These are phyloP conservation scores for Phaethornis superciliosus DNA, from an alignment of 2,113 vertebrate species.

Conservation along the genomic window DNA sequence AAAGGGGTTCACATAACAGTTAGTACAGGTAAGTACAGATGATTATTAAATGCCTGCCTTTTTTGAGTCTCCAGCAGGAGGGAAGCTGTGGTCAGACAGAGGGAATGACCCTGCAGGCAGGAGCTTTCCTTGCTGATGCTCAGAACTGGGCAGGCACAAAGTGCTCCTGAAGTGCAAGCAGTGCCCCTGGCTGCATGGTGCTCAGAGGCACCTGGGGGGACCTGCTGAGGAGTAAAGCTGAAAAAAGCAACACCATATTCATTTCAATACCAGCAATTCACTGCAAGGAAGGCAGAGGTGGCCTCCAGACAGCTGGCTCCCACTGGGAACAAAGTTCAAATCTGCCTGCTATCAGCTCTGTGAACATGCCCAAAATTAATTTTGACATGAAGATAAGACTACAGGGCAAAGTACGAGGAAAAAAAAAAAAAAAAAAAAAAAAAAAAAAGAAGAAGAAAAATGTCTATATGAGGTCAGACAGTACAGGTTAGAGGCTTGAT, in stretches of 20 bases:
- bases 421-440: background rate
- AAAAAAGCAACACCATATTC: background rate
- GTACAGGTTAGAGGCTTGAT: background rate
- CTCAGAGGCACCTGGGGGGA: background rate
- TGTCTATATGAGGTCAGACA: background rate
- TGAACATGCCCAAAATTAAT: background rate
- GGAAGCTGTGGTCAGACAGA: background rate
- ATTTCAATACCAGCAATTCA: slow-evolving; percentile 18
- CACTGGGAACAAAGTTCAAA: background rate
- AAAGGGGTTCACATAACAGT: background rate
- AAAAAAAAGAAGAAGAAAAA: background rate
- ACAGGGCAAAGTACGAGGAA: background rate
- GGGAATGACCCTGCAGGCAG: fast-evolving
- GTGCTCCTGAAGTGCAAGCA: background rate
- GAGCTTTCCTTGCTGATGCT: background rate
- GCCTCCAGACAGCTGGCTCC: background rate
- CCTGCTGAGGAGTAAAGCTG: background rate
- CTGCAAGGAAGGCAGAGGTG: background rate
- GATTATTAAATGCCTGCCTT: background rate
- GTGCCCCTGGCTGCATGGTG: background rate
- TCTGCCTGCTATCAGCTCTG: background rate
- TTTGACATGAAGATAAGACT: background rate
- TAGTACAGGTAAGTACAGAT: background rate
- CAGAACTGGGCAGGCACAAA: background rate
- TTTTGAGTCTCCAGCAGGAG: background rate